phyloP scores from a whole-genome alignment of 2,888 invertebrate species.

The Drosophila mettleri region DNA sequence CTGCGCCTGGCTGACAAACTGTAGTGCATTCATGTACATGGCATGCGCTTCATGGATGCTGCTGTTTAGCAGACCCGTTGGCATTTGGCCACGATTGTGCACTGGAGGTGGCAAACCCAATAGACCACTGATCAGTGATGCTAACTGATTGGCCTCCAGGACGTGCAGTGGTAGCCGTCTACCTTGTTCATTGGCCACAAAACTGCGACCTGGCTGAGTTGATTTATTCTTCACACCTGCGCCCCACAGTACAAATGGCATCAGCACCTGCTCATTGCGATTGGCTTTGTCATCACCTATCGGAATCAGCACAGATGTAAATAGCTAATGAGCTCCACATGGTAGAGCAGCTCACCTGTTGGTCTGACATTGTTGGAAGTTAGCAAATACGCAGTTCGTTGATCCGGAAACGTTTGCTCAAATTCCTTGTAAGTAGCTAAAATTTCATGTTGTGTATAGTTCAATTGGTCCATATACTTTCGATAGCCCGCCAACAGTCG shows the following conservation, averaged over 20 bases:
- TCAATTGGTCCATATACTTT: conserved; percentile 93
- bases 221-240: conserved; percentile 88
- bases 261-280: conserved; percentile 93
- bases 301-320: neutral
- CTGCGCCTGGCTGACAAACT: conserved; percentile 88
- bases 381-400: conserved; percentile 93
- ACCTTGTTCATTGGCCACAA: conserved; percentile 38
- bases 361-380: conserved; percentile 99
- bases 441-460: conserved; percentile 91
- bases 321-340: neutral
- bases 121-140: conserved; percentile 94
- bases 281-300: conserved; percentile 86
- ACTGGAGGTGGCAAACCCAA: conserved; percentile 94
- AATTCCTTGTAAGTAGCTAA: conserved; percentile 88
- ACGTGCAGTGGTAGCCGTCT: conserved; percentile 86
- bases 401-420: conserved; percentile 90
- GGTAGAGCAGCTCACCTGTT: conserved; percentile 87
- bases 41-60: conserved; percentile 86
- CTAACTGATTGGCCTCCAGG: conserved; percentile 95
- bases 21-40: conserved; percentile 90
- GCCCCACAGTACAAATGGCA: conserved; percentile 97
- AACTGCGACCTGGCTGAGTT: conserved; percentile 28
- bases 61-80: conserved; percentile 66
- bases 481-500: conserved; percentile 95
- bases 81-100: conserved; percentile 87